Conservation (phyloP, 2,888 invertebrate species). For the Coleophora deauratella region DNA sequence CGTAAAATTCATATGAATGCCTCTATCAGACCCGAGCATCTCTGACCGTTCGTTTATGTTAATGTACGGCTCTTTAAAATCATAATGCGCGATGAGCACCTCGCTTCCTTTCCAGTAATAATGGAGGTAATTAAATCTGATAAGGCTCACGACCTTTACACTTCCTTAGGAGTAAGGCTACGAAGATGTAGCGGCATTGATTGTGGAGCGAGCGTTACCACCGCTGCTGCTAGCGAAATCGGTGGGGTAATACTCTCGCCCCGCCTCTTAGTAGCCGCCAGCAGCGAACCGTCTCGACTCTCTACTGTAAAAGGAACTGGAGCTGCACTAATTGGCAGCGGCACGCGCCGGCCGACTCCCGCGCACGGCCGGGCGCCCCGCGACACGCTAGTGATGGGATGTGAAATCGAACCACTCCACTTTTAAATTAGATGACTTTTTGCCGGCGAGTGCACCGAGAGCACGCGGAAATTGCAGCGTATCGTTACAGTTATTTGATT, state of each 20-base stretch:
- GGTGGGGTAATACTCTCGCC: slow-evolving; percentile 39
- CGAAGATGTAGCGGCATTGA: slow-evolving; percentile 45
- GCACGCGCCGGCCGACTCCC: slow-evolving; percentile 50
- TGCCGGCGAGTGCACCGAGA: slow-evolving; percentile 41
- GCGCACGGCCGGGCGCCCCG: slow-evolving; percentile 27
- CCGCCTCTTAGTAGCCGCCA: slow-evolving; percentile 32
- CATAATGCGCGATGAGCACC: slow-evolving; percentile 56
- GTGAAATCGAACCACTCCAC: slow-evolving; percentile 62
- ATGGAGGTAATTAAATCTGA: slow-evolving; percentile 65
- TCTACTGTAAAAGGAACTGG: slow-evolving; percentile 64
- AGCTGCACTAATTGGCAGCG: slow-evolving; percentile 70
- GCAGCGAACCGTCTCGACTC: slow-evolving; percentile 59
- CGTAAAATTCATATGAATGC: slow-evolving; percentile 48
- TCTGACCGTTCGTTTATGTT: slow-evolving; percentile 50
- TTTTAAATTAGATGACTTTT: slow-evolving; percentile 58
- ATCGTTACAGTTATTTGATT: slow-evolving; percentile 43
- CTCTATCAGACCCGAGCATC: slow-evolving; percentile 45
- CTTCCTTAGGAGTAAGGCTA: slow-evolving; percentile 46
- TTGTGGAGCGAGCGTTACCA: slow-evolving; percentile 26
- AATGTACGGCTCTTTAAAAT: slow-evolving; percentile 58
- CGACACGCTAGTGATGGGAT: slow-evolving; percentile 65
- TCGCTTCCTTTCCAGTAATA: slow-evolving; percentile 55
- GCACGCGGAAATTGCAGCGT: slow-evolving; percentile 40
- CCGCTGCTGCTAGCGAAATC: slow-evolving; percentile 31
- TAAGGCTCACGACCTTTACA: slow-evolving; percentile 66